These are phyloP conservation scores for Hipposideros armiger DNA, from an alignment of 2,113 vertebrate genomes.

Conservation along the genomic window DNA sequence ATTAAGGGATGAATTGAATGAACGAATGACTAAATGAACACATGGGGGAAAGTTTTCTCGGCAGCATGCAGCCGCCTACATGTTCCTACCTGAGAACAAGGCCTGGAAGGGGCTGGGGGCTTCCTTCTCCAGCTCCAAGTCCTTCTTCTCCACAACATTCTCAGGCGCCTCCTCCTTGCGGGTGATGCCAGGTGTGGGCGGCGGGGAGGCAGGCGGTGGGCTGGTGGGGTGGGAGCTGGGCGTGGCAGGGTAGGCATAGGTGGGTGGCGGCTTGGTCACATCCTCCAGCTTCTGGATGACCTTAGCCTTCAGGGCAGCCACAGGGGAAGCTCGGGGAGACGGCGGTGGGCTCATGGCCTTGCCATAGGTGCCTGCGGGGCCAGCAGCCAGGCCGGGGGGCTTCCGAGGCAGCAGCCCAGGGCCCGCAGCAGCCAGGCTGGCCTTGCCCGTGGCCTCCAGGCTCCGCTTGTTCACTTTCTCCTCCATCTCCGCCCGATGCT, in stretches of 20 bases:
- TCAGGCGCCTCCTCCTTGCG: slow-evolving; percentile 92
- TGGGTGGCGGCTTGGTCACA: slow-evolving; percentile 89
- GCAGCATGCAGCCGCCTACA: background rate
- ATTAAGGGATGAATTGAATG: fast-evolving
- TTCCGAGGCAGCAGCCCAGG: slow-evolving; percentile 91
- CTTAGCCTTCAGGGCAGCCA: slow-evolving; percentile 93
- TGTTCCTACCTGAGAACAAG: slow-evolving; percentile 90
- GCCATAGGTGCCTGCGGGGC: slow-evolving; percentile 89
- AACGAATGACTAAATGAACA: fast-evolving
- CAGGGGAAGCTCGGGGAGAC: slow-evolving; percentile 89
- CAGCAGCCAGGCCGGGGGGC: slow-evolving; percentile 87
- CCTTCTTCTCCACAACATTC: slow-evolving; percentile 90
- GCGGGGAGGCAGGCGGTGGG: slow-evolving; percentile 87
- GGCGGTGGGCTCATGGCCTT: slow-evolving; percentile 90
- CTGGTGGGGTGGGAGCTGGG: slow-evolving; percentile 90
- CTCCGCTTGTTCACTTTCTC: slow-evolving; percentile 92
- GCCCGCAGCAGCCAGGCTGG: slow-evolving; percentile 86
- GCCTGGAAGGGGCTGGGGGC: slow-evolving; percentile 89
- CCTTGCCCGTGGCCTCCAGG: slow-evolving; percentile 88
- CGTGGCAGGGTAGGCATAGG: slow-evolving; percentile 92
- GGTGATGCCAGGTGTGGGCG: slow-evolving; percentile 88
- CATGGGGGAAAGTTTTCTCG: fast-evolving
- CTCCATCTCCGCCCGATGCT: slow-evolving; percentile 93
- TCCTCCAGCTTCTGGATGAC: slow-evolving; percentile 92
- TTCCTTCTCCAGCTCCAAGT: slow-evolving; percentile 90